Evolutionary conservation across 2,888 invertebrate genomes (phyloP).

Genomic region (Conops quadrifasciatus): DNA sequence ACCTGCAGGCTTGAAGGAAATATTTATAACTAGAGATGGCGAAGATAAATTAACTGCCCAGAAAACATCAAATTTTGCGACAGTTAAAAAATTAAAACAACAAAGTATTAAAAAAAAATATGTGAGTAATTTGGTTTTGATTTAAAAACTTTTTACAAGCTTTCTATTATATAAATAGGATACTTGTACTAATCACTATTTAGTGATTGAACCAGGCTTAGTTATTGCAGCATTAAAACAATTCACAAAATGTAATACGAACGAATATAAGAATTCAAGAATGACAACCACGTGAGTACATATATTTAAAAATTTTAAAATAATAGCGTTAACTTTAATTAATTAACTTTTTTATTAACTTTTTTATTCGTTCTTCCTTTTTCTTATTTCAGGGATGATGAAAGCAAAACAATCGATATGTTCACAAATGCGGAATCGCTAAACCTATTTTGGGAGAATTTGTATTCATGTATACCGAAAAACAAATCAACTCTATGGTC

Average conservation of each 20-base stretch:
- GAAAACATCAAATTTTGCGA: neutral
- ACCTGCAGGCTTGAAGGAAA: conserved; percentile 4
- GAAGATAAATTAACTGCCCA: conserved; percentile 3
- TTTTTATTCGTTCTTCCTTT: neutral
- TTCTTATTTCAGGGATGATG: neutral
- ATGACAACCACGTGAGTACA: neutral
- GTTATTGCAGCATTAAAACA: conserved; percentile 74
- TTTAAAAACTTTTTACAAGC: neutral
- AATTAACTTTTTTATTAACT: neutral
- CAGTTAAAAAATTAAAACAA: neutral
- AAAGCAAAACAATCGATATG: neutral
- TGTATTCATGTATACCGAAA: conserved; percentile 69
- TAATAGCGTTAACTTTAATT: neutral
- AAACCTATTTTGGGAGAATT: conserved; percentile 74
- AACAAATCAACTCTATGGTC: conserved; percentile 77
- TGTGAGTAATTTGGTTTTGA: neutral
- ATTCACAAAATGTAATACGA: conserved; percentile 68
- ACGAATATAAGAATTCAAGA: conserved; percentile 16
- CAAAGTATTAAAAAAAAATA: neutral
- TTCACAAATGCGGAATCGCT: conserved; percentile 64
- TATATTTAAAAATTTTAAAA: neutral
- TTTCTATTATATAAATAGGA: neutral
- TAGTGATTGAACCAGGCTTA: conserved; percentile 74
- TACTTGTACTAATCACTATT: conserved; percentile 68
- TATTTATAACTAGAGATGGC: conserved; percentile 28